Conservation (phyloP, 2,888 invertebrate genomes). For the Ctenicera cuprea region DNA sequence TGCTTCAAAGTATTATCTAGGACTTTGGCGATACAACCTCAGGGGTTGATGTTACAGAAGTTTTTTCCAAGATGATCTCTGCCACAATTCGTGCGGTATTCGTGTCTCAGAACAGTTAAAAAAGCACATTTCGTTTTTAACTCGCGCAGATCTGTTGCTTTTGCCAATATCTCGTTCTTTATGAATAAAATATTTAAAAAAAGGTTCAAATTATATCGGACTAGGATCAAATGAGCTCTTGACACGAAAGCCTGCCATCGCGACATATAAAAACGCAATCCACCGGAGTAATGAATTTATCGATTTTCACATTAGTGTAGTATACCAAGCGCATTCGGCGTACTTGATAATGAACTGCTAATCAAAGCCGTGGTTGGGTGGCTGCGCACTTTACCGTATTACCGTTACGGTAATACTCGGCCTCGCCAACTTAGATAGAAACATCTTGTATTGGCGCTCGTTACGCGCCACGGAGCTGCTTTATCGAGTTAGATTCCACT, state of each 20-base stretch:
- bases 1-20: too few species aligned
- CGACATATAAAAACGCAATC: constrained; percentile 29
- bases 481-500: constrained; percentile 35
- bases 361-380: constrained; percentile 61
- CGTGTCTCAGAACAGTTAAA: constrained; percentile 6
- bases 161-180: not conserved
- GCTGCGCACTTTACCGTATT: constrained; percentile 45
- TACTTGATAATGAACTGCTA: constrained; percentile 58
- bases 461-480: constrained; percentile 32
- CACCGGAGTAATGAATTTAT: constrained; percentile 30
- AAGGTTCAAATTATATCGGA: constrained; percentile 25
- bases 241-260: constrained; percentile 25
- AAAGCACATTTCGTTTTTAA: not conserved
- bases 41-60: not conserved
- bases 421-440: constrained; percentile 10
- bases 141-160: constrained; percentile 13
- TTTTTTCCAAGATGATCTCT: not conserved
- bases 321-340: constrained; percentile 24
- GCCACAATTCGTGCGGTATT: too few species aligned
- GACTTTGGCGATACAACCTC: too few species aligned
- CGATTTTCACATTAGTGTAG: constrained; percentile 36
- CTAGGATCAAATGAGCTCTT: constrained; percentile 27
- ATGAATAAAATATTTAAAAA: constrained; percentile 21
- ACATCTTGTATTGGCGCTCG: constrained; percentile 28
- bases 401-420: constrained; percentile 28